Conservation (phyloP, 2,888 invertebrate genomes). For the Yponomeuta malinellus region DNA sequence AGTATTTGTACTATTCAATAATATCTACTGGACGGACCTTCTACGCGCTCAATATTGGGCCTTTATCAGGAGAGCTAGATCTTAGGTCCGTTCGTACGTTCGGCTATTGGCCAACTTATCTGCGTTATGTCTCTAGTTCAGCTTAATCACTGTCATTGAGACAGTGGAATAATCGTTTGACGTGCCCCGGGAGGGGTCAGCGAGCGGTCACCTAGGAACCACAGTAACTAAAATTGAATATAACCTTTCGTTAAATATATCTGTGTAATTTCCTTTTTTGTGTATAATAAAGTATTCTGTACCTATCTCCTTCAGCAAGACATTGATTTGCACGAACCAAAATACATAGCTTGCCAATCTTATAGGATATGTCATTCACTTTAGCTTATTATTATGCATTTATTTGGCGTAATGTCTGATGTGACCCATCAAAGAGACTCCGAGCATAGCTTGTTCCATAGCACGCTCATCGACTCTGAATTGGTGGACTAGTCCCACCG, state of each 20-base stretch:
- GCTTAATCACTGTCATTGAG: conserved; percentile 1
- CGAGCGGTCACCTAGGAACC: not conserved
- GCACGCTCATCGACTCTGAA: too few relatives aligned
- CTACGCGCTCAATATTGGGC: not conserved
- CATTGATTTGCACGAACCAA: too few relatives aligned
- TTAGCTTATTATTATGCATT: too few relatives aligned
- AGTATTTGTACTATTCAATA: not conserved
- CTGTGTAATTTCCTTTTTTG: too few relatives aligned
- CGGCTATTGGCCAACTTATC: not conserved
- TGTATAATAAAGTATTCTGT: too few relatives aligned
- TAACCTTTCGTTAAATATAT: not conserved
- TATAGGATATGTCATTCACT: too few relatives aligned
- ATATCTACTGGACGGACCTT: not conserved
- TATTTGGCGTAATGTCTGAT: too few relatives aligned
- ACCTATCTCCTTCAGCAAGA: too few relatives aligned
- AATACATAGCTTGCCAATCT: too few relatives aligned
- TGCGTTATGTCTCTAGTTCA: not conserved
- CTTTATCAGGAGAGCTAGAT: conserved; percentile 1
- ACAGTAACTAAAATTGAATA: not conserved
- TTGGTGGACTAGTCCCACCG: too few relatives aligned
- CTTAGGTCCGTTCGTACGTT: not conserved
- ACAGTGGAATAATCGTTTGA: not conserved
- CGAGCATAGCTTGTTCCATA: too few relatives aligned
- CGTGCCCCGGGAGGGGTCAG: not conserved
- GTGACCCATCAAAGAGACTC: too few relatives aligned